phyloP scores from a whole-genome alignment of 2,888 invertebrate species.

The Dasysyrphus tricinctus region DNA sequence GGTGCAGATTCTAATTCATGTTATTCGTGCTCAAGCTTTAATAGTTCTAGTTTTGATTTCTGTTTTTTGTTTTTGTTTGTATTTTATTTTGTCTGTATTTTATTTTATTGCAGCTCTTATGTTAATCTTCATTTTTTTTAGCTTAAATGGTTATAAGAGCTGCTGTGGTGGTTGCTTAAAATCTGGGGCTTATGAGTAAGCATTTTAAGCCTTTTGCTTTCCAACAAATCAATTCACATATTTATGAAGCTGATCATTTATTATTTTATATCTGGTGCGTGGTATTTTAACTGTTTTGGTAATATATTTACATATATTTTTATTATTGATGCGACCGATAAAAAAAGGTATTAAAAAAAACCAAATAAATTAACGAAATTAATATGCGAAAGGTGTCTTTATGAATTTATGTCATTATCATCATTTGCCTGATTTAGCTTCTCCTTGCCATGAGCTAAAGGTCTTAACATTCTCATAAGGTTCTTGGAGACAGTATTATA shows the following conservation, averaged over 20 bases:
- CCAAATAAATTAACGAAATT: constrained; percentile 37
- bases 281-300: neutral
- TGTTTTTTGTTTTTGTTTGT: neutral
- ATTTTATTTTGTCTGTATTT: neutral
- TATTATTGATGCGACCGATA: constrained; percentile 9
- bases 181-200: constrained; percentile 33
- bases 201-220: constrained; percentile 9
- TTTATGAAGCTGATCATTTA: neutral
- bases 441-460: constrained; percentile 31
- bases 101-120: neutral
- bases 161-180: neutral
- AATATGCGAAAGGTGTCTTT: constrained; percentile 25
- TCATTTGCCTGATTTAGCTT: constrained; percentile 33
- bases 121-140: constrained; percentile 3
- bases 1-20: constrained; percentile 21
- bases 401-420: constrained; percentile 45
- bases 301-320: neutral
- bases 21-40: constrained; percentile 31
- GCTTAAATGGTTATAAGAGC: constrained; percentile 22
- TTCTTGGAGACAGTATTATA: constrained; percentile 22
- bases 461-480: constrained; percentile 11
- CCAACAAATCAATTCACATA: constrained; percentile 7
- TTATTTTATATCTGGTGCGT: constrained; percentile 5
- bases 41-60: constrained; percentile 38
- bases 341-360: constrained; percentile 24